Conservation (phyloP, 35 echinoderm and acorn worm species). For the Chiridota heheva region DNA sequence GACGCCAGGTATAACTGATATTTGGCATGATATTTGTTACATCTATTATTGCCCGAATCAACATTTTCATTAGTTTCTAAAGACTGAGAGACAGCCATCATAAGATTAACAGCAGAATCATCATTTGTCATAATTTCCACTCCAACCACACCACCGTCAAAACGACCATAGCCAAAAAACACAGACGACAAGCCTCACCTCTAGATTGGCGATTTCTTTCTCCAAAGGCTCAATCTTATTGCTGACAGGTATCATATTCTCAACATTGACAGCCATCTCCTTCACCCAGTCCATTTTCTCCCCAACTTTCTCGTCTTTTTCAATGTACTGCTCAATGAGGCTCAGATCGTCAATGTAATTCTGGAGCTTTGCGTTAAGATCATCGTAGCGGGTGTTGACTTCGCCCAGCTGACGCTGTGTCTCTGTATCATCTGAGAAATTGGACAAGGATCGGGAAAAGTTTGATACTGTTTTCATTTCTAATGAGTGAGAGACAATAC, state of each 20-base stretch:
- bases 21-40: too few relatives aligned
- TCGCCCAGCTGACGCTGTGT: constrained; percentile 69
- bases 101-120: too few relatives aligned
- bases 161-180: too few relatives aligned
- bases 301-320: constrained; percentile 55
- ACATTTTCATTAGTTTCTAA: too few relatives aligned
- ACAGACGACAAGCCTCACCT: too few relatives aligned
- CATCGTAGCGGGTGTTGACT: constrained; percentile 75
- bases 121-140: too few relatives aligned
- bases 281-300: constrained; percentile 68
- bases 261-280: constrained; percentile 48
- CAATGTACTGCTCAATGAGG: constrained; percentile 84
- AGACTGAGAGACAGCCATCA: too few relatives aligned
- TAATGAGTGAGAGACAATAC: too few relatives aligned
- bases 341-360: constrained; percentile 65
- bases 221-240: constrained; percentile 70
- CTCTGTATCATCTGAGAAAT: constrained; percentile 56
- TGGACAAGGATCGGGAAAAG: neutral
- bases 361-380: constrained; percentile 60
- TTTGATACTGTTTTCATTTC: neutral
- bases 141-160: too few relatives aligned
- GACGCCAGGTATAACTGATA: too few relatives aligned
- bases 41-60: too few relatives aligned
- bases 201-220: constrained; percentile 58
- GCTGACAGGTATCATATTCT: constrained; percentile 33